phyloP scores from a whole-genome alignment of 2,797 vertebrate genomes.

The Okamejei kenojei region DNA sequence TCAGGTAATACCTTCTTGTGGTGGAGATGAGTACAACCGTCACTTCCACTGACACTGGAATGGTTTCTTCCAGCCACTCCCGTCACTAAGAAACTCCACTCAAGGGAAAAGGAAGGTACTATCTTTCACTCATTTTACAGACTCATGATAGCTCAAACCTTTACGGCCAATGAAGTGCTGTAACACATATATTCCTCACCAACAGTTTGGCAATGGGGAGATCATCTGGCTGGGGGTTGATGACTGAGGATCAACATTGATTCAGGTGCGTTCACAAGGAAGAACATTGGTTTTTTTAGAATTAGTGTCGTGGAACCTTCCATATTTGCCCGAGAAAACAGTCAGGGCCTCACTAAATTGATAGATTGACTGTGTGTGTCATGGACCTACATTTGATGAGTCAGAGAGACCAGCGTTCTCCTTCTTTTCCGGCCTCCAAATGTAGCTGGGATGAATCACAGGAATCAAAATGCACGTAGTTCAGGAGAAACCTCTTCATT shows the following conservation, averaged over 20 bases:
- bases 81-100: background rate
- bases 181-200: background rate
- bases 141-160: no score
- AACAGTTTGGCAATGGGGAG: background rate
- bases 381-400: background rate
- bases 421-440: background rate
- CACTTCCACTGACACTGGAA: background rate
- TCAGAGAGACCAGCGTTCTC: background rate
- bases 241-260: background rate
- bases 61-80: background rate
- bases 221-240: no score
- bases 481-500: background rate
- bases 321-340: background rate
- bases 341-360: background rate
- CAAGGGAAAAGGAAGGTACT: background rate
- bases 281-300: background rate
- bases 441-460: background rate
- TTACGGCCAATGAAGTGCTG: background rate
- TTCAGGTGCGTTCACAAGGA: background rate
- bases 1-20: background rate
- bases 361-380: background rate
- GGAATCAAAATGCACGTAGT: background rate
- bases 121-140: background rate
- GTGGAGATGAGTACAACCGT: background rate
- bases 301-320: background rate